Evolutionary conservation across 1,140 invertebrate genomes (phyloP), one percentile per base, ranked within the genome.

Genomic region (Drosophila neocordata): DNA sequence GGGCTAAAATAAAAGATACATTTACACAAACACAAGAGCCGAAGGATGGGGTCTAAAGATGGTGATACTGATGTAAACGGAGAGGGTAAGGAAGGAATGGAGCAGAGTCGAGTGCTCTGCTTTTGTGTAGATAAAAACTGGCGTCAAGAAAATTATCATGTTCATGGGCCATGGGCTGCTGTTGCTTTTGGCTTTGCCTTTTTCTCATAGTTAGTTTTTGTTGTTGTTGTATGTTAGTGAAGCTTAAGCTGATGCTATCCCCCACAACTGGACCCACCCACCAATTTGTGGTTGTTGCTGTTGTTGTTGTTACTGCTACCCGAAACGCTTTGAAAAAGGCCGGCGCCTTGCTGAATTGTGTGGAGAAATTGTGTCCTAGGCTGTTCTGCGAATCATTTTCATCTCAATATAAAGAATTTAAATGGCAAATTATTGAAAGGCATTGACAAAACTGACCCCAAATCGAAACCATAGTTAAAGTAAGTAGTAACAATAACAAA

Each of bases 1-100:
- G 87, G 82, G 79, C 83, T 83, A 88, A 88, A 88, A 88, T 88
- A 88, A 88, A 88, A 88, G 79, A 88, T 88, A 88, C 83, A 88
- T 88, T 87, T 87, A 73, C 79, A 73, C 83, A 87, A 69, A 75
- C 82, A 69, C 82, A 74, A 62, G 55, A 59, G 12, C 13, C 13
- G 12, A 27, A 18, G 22, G 18, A 24, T 31, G 27, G 27, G 1
- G 18, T 11, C 1, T n/a, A 11, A 7, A 55, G 8, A 27, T 48
- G 15, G 41, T 18, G 41, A 48, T 48, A 12, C 15, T 20, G 41
- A 48, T 48, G n/a, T n/a, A n/a, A n/a, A n/a, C n/a, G 41, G 27
- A n/a, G 11, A 13, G 8, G 12, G 12, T 18, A 57, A 31, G 55
- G 56, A 22, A 15, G 35, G 18, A 57, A 65, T 55, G 35, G 65